These are phyloP conservation scores for Petrocephalus zakoni DNA, from an alignment of 2,113 vertebrate genomes.

Conservation along the genomic window DNA sequence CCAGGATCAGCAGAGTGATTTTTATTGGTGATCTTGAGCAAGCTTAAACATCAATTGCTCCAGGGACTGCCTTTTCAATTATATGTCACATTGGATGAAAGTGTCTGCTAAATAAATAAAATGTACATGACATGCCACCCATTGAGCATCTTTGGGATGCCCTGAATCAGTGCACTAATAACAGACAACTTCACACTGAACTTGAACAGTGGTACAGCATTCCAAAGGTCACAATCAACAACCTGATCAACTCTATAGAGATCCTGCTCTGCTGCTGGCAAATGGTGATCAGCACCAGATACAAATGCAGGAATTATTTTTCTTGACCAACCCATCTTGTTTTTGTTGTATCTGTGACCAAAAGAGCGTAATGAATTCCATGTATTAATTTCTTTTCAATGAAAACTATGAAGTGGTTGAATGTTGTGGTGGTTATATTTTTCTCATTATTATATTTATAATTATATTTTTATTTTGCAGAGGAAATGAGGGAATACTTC, in stretches of 20 bases:
- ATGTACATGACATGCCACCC: neutral
- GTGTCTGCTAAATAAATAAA: neutral
- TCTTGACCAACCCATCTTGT: neutral
- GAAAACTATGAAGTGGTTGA: too few species aligned
- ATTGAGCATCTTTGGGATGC: neutral
- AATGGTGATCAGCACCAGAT: neutral
- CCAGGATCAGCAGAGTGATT: neutral
- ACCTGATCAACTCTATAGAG: neutral
- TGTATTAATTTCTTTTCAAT: neutral
- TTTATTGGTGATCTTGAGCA: neutral
- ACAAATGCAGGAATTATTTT: neutral
- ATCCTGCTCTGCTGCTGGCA: neutral
- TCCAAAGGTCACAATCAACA: neutral
- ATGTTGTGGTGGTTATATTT: neutral
- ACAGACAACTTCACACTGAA: neutral
- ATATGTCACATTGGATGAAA: neutral
- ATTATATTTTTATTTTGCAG: conserved; percentile 49
- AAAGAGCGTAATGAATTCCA: neutral
- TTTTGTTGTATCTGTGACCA: neutral
- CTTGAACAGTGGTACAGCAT: neutral
- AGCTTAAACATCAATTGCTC: neutral
- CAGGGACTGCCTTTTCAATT: neutral
- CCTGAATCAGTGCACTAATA: neutral
- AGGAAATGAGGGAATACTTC: conserved; percentile 79
- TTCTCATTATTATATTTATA: too few species aligned